Evolutionary conservation across 2,888 invertebrate genomes (phyloP), one percentile per base, ranked within the genome.

Genomic region (Callyntrura sp.): DNA sequence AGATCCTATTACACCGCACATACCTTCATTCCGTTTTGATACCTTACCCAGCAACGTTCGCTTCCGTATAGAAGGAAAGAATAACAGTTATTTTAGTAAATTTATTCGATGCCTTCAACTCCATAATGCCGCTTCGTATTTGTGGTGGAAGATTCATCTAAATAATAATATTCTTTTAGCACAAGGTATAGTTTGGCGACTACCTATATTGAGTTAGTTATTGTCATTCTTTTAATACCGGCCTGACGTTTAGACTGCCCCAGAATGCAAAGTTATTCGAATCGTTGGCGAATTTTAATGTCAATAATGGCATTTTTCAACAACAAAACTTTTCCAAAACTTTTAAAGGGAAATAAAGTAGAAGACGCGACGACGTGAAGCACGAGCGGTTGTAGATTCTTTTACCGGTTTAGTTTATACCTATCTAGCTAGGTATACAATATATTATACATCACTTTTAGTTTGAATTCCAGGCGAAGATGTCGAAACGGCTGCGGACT

Each of bases 241-340:
- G 17, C 6, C 35, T 60, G 43, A 17, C 43, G 17, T 12, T 17
- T 70, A 43, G 43, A 70, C 70, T 6, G 14, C 3, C 82, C 51
- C n/a, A 12, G 43, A 28, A 84, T 48, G 70, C 51, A 84, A 84
- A 70, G 83, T 84, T 84, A 84, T 68, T 70, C 23, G 83, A 70
- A 84, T 70, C 12, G 70, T 55, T 55, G 12, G 70, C 68, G 70
- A 70, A 84, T 84, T 84, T 84, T 70, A 83, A 84, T 84, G 83
- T 70, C 83, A 84, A 84, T 70, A 84, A 84, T 84, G 83, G 70
- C 83, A 84, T 84, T 84, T 84, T 84, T 84, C 45, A 70, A 28
- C 35, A 82, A 82, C 83, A 84, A 84, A 84, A 84, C 62, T 65
- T 68, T 83, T 82, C 51, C 23, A 84, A n/a, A n/a, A 84, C 68